Conservation (phyloP, 2,888 invertebrate species). For the Aphodius sticticus region DNA sequence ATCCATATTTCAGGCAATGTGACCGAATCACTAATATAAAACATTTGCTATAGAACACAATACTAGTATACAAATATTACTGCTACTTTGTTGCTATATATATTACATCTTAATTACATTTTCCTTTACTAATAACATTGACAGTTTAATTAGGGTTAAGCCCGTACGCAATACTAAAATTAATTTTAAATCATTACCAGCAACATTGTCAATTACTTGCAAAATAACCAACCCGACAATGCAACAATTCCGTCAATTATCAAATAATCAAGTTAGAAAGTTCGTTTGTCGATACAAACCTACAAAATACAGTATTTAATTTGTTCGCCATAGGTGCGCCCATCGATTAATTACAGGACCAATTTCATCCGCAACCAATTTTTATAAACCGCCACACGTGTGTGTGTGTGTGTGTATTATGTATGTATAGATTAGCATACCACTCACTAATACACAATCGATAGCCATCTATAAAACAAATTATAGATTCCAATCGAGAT, state of each 20-base stretch:
- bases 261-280: background rate
- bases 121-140: background rate
- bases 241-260: background rate
- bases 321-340: background rate
- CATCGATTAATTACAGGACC: background rate
- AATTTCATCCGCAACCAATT: background rate
- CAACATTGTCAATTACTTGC: background rate
- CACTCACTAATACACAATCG: conserved; percentile 4
- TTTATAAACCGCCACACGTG: background rate
- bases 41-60: too few species aligned
- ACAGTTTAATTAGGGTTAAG: background rate
- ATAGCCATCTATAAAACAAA: conserved; percentile 4
- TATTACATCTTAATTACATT: too few species aligned
- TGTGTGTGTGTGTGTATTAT: background rate
- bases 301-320: background rate
- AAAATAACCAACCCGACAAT: background rate
- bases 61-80: too few species aligned
- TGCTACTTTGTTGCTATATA: too few species aligned
- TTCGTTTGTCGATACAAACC: background rate
- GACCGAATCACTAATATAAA: too few species aligned
- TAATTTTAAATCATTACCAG: background rate
- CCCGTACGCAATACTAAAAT: background rate
- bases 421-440: background rate
- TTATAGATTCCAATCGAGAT: conserved; percentile 14
- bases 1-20: too few species aligned